Evolutionary conservation across 2,797 vertebrate genomes (phyloP), one percentile per base, ranked within the genome.

Genomic region (Micrastur ruficollis): DNA sequence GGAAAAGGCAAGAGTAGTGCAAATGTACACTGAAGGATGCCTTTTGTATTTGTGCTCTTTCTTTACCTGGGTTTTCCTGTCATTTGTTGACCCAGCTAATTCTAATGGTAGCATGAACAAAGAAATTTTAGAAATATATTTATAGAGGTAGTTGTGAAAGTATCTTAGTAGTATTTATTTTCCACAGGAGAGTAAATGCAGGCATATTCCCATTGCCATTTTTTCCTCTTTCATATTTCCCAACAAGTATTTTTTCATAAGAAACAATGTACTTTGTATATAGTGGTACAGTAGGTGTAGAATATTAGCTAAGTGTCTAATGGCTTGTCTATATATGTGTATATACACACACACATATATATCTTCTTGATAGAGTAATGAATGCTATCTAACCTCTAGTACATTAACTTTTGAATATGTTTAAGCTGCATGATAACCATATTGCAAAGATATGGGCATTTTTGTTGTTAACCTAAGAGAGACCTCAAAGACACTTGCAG

Each of bases 321-420:
- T 66, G 20, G 4, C 17, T 61, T 76, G 6, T 73, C 74, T 47
- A 10, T n/a, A 2, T 47, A 6, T 13, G 2, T 46, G 3, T n/a
- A 7, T 16, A 32, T 3, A 29, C 8, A 58, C 18, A 34, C 11
- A 31, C 2, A 15, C 13, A 40, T 12, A 6, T 5, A 2, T 8
- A 20, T 31, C 20, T 15, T 75, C 25, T 44, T 63, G 36, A 6
- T 17, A 36, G 34, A 50, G 10, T 71, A 67, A 52, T 32, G 71
- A 36, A 14, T 44, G 55, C 18, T 47, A 6, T 26, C 8, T 76
- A 70, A 66, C 13, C 20, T 85, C 19, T 73, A 18, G 23, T 38
- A 18, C 14, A 6, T 44, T 44, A 79, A 17, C 18, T 81, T 89
- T 26, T 31, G 27, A 58, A 19, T 44, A 11, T 8, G 4, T 68